Base-by-base conservation (phyloP, 2,888 invertebrate genomes). In the Bursaphelenchus okinawaensis region DNA sequence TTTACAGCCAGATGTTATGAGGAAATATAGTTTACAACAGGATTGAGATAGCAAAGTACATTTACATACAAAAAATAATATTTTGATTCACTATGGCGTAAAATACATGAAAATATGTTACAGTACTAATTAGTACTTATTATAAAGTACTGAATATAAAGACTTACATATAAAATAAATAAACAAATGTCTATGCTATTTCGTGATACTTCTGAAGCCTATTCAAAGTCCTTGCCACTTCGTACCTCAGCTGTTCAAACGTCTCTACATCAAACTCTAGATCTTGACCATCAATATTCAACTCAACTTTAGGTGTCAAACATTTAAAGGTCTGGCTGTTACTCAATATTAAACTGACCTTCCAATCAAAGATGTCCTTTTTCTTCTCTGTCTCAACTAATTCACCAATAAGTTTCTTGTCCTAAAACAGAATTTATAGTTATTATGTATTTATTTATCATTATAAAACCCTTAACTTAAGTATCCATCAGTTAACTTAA, bases 291-390 rank as follows among this genome's bases (percentile, higher is more conserved):
- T 59, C 50, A 22, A 59, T 59, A 7, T 50, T 22, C 19, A 59
- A 20, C 51, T 59, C 60, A 22, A 59, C 16, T 24, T 59, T 59
- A 8, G 60, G 60, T 4, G 60, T 59, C 9, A 59, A 29, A 22
- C 50, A 50, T 27, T 59, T 59, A 26, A 59, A 59, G 22, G 27
- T 27, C 22, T 31, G 50, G 51, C 50, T 50, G 60, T 59, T 59
- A 24, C 52, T 54, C 19, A 59, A 27, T n/a, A 59, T 20, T 3
- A 59, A 31, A 27, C 40, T 59, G 12, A 59, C 24, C 9, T 27
- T 22, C 22, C 50, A 59, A 50, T 59, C 60, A 24, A 59, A 59
- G 2, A 59, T 23, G 9, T 59, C 60, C 9, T 31, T 23, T 26
- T 9, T 16, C 23, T 26, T 29, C 24, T 59, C 60, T n/a, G 8